Evolutionary conservation across 1,140 invertebrate genomes (phyloP).

Genomic region (Phymastichus coffea): DNA sequence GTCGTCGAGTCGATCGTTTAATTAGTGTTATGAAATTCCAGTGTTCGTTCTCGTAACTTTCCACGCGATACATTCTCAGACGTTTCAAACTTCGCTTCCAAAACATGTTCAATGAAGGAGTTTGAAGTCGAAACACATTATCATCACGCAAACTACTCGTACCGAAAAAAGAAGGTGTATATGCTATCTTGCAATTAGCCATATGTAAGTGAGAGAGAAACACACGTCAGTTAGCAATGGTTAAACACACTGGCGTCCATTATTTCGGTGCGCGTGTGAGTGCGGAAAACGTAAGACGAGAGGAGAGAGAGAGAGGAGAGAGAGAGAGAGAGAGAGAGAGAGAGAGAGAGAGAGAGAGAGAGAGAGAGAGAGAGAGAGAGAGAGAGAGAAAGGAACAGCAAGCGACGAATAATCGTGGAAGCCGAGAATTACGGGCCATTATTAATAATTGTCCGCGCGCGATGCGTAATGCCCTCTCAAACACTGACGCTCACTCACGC

Average conservation of each 20-base stretch:
- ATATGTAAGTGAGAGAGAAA: neutral
- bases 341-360: slow-evolving; percentile 7
- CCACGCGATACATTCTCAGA: no score
- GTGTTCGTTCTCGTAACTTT: no score
- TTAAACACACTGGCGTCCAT: neutral
- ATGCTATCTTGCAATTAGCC: no score
- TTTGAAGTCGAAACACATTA: no score
- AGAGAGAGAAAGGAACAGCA: neutral
- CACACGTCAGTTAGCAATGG: neutral
- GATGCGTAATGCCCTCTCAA: slow-evolving; percentile 5
- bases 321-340: neutral
- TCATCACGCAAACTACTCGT: no score
- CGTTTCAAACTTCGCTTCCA: no score
- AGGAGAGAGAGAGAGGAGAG: neutral
- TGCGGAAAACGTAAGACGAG: neutral
- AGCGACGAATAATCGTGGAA: no score
- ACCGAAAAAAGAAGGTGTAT: no score
- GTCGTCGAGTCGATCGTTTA: no score
- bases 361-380: slow-evolving; percentile 4
- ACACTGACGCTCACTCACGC: neutral
- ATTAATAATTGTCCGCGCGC: slow-evolving; percentile 20
- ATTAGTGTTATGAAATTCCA: no score
- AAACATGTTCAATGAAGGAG: no score
- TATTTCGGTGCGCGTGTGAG: neutral
- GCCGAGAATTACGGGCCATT: slow-evolving; percentile 19